Evolutionary conservation across 2,797 vertebrate species (phyloP).

Genomic region (Harpagifer antarcticus): DNA sequence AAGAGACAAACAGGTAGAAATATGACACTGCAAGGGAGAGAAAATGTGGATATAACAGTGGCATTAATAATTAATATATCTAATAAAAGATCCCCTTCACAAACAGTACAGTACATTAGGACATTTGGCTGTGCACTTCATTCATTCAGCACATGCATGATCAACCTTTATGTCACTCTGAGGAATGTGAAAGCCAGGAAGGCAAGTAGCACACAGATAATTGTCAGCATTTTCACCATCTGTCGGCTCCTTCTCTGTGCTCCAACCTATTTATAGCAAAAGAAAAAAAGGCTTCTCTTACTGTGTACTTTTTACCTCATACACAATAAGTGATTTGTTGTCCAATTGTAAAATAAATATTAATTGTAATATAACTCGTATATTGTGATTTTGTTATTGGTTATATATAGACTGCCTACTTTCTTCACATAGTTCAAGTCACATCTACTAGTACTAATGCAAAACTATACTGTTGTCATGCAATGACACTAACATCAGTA

Average conservation of each 20-base stretch:
- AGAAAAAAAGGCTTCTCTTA: background rate
- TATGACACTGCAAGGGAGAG: background rate
- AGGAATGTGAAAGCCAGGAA: background rate
- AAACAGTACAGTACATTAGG: background rate
- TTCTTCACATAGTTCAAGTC: no score
- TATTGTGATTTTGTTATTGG: no score
- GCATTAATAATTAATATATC: background rate
- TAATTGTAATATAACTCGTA: background rate
- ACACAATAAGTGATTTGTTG: no score
- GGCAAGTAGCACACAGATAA: background rate
- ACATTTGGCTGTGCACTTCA: background rate
- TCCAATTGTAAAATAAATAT: background rate
- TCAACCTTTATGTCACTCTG: constrained; percentile 2
- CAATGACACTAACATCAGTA: no score
- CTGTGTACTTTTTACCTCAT: background rate
- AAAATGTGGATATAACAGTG: background rate
- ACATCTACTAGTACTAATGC: no score
- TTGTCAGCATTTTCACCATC: background rate
- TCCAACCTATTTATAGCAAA: background rate
- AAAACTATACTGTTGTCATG: no score
- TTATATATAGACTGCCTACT: no score
- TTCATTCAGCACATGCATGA: background rate
- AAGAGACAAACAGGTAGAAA: background rate
- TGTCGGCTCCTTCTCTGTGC: background rate
- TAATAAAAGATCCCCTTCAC: background rate